phyloP scores from a whole-genome alignment of 1,140 invertebrate genomes.

The Bombus balteatus region DNA sequence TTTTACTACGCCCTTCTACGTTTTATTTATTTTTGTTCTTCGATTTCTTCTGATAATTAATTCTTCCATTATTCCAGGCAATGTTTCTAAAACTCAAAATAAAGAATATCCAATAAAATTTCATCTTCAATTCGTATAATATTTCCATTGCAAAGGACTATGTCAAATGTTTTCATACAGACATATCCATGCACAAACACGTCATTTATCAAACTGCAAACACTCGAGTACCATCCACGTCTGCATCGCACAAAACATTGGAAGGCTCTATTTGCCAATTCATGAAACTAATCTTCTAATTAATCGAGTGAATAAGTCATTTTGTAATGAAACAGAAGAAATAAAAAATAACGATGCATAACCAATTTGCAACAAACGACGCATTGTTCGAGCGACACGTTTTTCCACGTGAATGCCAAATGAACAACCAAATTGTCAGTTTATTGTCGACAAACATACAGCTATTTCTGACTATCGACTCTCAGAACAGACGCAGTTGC shows the following conservation, averaged over 20 bases:
- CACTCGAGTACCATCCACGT: neutral
- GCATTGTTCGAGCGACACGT: neutral
- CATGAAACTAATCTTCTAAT: neutral
- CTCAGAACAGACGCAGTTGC: slow-evolving; percentile 7
- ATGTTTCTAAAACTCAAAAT: neutral
- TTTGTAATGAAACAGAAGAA: neutral
- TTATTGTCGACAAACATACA: neutral
- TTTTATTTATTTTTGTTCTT: neutral
- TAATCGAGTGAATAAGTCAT: neutral
- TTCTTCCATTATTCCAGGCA: too few species aligned
- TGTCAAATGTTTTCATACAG: neutral
- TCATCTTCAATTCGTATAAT: neutral
- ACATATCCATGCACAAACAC: neutral
- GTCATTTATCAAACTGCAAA: neutral
- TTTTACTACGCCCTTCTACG: neutral
- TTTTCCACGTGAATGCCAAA: slow-evolving; percentile 6
- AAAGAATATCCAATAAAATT: neutral
- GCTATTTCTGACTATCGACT: slow-evolving; percentile 23
- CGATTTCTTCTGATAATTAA: neutral
- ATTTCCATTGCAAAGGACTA: neutral
- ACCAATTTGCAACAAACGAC: neutral
- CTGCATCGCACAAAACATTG: neutral
- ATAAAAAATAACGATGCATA: neutral
- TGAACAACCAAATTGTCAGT: neutral
- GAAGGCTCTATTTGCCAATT: neutral